Conservation (phyloP, 2,888 invertebrate species). For the Leptinotarsa rubiginosa region DNA sequence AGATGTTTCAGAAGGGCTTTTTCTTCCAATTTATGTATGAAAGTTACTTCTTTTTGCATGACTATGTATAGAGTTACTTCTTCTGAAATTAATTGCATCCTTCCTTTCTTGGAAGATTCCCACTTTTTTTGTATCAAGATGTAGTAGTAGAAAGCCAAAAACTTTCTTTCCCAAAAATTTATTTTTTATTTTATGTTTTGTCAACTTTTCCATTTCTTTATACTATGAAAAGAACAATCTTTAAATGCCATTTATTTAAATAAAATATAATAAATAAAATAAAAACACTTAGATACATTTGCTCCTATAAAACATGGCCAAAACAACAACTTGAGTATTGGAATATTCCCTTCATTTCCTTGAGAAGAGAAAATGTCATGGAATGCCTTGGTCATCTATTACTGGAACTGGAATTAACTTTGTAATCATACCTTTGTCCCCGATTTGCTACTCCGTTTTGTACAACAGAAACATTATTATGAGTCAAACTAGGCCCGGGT, state of each 20-base stretch:
- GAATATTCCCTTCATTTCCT: slow-evolving; percentile 40
- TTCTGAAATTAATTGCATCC: too few relatives aligned
- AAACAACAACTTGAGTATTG: slow-evolving; percentile 37
- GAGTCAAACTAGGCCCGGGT: slow-evolving; percentile 57
- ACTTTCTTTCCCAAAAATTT: too few relatives aligned
- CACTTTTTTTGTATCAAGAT: too few relatives aligned
- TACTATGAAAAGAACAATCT: background rate
- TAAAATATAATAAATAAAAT: slow-evolving; percentile 46
- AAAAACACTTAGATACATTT: slow-evolving; percentile 26
- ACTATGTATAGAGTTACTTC: too few relatives aligned
- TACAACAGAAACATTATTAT: slow-evolving; percentile 41
- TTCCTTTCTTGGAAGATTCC: too few relatives aligned
- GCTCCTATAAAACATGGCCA: slow-evolving; percentile 38
- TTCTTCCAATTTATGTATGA: too few relatives aligned
- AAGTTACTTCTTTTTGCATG: too few relatives aligned
- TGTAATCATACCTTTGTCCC: slow-evolving; percentile 52
- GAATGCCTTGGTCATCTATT: slow-evolving; percentile 59
- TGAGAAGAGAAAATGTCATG: slow-evolving; percentile 22
- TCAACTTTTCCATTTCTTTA: background rate
- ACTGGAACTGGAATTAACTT: slow-evolving; percentile 44
- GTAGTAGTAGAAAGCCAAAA: too few relatives aligned
- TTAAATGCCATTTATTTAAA: slow-evolving; percentile 25
- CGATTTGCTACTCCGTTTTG: slow-evolving; percentile 48
- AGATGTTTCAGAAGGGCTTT: too few relatives aligned
- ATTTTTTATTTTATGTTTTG: background rate